Base-by-base conservation (phyloP, 1,140 invertebrate genomes). In the Capitella teleta region DNA sequence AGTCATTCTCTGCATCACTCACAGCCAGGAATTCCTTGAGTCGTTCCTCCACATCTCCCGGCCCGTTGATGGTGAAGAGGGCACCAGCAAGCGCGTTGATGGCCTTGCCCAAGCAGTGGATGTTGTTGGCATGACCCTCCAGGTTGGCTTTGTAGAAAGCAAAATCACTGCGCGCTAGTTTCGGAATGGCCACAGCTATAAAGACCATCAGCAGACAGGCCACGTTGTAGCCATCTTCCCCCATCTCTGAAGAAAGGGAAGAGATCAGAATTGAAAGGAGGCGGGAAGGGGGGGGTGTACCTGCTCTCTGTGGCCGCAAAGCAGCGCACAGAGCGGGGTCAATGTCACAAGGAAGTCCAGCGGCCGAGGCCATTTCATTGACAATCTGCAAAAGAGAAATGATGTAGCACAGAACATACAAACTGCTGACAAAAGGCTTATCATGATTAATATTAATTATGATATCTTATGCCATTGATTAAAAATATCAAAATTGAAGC, bases 131-230 rank as follows among this genome's bases (percentile, higher is more conserved):
- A 68, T 97, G 92, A 0, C 76, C 92, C 76, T 95, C 89, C 16
- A 97, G 76, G 1, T 87, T 87, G 3, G 93, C 87, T 61, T 74
- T 77, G 57, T 67, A 72, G 47, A 62, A 57, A 8, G 70, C 91
- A 0, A 88, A 90, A 41, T 96, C 92, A 57, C 80, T 85, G 46
- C 86, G 79, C 1, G 94, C 91, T n/a, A 98, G 77, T 71, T 92
- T 90, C 3, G 95, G 94, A 58, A 99, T 85, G 0, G 93, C 93
- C 25, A 98, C 92, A 0, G 95, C 95, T 1, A 98, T 86, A 74
- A 98, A 98, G 3, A 98, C 95, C 90, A 99, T 95, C 18, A 98
- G 70, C 5, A 98, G 74, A 72, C 94, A 98, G 1, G 94, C 87
- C 23, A 93, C 76, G 14, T 89, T 75, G 76, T 98, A 95, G 60